Evolutionary conservation across 2,888 invertebrate species (phyloP).

Genomic region (Girardia tigrina): DNA sequence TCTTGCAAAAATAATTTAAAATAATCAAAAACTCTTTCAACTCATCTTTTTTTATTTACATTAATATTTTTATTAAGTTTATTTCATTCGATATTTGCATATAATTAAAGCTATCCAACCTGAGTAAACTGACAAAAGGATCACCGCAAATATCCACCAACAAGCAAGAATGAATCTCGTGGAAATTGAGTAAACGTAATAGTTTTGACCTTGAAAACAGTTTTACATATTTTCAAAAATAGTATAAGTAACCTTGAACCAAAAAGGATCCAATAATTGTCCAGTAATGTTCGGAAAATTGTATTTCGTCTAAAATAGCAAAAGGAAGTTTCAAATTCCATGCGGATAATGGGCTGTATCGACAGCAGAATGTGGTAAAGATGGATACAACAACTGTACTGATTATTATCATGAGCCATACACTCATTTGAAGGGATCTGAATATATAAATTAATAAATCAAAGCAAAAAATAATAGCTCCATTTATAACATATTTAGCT

Average conservation of each 20-base stretch:
- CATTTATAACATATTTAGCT: no score
- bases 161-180: neutral
- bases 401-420: neutral
- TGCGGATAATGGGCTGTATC: constrained; percentile 12
- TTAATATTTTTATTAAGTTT: no score
- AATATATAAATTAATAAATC: neutral
- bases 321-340: constrained; percentile 6
- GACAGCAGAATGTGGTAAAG: neutral
- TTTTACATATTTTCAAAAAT: no score
- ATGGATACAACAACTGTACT: neutral
- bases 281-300: neutral
- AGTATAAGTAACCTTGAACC: neutral
- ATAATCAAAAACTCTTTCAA: no score
- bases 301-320: neutral
- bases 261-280: constrained; percentile 11
- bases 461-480: no score
- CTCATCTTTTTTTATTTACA: no score
- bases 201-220: constrained; percentile 3
- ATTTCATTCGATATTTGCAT: no score
- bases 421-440: neutral
- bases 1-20: no score
- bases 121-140: neutral
- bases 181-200: neutral
- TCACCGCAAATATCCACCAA: neutral
- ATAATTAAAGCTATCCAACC: no score